phyloP scores from a whole-genome alignment of 1,140 invertebrate genomes.

The Papilio machaon region DNA sequence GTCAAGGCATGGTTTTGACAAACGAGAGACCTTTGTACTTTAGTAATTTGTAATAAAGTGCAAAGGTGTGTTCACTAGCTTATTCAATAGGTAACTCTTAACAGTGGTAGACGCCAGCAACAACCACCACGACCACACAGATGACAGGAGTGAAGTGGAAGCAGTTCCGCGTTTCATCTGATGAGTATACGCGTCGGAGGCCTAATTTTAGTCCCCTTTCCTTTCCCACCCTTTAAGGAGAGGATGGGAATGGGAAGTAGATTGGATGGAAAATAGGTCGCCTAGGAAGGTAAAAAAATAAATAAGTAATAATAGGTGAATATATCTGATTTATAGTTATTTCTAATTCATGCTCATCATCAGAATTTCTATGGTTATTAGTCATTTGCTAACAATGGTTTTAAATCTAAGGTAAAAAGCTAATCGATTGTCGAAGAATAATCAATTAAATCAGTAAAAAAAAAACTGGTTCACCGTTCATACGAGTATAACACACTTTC shows the following conservation, averaged over 20 bases:
- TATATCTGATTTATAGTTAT: neutral
- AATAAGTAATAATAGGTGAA: neutral
- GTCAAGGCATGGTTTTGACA: conserved; percentile 13
- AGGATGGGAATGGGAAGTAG: too few species aligned
- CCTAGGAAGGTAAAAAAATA: too few species aligned
- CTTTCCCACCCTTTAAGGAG: too few species aligned
- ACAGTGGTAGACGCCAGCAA: too few species aligned
- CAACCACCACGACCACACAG: too few species aligned
- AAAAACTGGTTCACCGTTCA: conserved; percentile 29
- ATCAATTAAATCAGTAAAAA: neutral
- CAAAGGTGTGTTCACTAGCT: neutral
- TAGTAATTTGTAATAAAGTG: neutral
- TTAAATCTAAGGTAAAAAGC: neutral
- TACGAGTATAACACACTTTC: conserved; percentile 37
- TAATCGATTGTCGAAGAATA: neutral
- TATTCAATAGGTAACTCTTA: neutral
- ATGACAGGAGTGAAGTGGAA: too few species aligned
- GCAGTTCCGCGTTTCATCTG: too few species aligned
- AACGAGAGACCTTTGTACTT: neutral
- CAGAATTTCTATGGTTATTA: too few species aligned
- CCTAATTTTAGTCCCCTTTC: too few species aligned
- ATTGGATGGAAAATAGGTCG: too few species aligned
- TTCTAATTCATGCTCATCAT: neutral
- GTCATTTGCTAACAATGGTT: neutral
- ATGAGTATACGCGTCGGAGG: too few species aligned